phyloP scores from a whole-genome alignment of 2,797 vertebrate species.

The Amblyraja radiata region DNA sequence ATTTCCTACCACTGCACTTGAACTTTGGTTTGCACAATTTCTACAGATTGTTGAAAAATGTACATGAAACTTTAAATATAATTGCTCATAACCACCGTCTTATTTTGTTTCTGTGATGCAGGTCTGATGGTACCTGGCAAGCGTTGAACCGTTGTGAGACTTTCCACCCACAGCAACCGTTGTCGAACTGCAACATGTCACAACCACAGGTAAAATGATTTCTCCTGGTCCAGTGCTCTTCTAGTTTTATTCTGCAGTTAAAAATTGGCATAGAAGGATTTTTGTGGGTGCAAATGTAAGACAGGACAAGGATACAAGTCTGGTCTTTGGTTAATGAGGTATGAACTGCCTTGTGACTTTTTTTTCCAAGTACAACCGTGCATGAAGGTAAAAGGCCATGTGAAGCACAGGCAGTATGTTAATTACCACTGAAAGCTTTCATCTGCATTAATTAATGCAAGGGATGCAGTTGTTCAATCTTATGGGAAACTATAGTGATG shows the following conservation, averaged over 20 bases:
- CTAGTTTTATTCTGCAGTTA: neutral
- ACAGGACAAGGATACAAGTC: neutral
- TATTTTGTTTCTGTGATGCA: neutral
- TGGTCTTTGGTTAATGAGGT: neutral
- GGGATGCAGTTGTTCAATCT: neutral
- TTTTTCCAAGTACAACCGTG: neutral
- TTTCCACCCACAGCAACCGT: constrained; percentile 5
- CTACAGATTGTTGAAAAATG: neutral
- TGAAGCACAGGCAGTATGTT: neutral
- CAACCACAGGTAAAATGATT: neutral
- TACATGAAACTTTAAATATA: neutral
- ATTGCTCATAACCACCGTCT: neutral
- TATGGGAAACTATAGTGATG: neutral
- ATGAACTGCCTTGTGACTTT: neutral
- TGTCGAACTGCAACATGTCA: constrained; percentile 26
- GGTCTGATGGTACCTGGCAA: constrained; percentile 36
- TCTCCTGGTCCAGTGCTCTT: neutral
- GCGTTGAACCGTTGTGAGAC: constrained; percentile 27
- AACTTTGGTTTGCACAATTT: neutral
- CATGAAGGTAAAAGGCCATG: no score
- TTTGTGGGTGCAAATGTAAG: neutral
- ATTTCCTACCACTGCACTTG: neutral
- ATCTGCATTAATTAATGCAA: neutral
- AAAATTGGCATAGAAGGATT: neutral
- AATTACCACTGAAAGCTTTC: no score